Conservation (phyloP, 2,113 vertebrate species). For the Daphoenositta chrysoptera region DNA sequence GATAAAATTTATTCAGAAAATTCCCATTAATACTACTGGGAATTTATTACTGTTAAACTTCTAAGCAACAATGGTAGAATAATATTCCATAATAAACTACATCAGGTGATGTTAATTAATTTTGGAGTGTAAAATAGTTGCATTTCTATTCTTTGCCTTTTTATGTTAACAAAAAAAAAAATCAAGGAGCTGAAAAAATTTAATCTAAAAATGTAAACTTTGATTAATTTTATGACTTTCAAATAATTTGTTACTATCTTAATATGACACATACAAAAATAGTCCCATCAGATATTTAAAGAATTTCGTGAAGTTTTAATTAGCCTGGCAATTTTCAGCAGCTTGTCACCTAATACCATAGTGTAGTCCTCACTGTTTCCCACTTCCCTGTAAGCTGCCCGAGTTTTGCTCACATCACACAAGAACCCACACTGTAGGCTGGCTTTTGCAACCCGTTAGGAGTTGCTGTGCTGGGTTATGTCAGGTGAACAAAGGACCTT, state of each 20-base stretch:
- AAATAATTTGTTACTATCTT: neutral
- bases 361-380: neutral
- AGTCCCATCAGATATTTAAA: neutral
- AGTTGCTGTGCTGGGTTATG: neutral
- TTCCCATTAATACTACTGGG: neutral
- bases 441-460: neutral
- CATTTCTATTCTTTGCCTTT: neutral
- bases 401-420: neutral
- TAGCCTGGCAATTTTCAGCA: neutral
- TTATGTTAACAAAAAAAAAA: neutral
- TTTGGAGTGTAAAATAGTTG: neutral
- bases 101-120: neutral
- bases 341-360: neutral
- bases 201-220: neutral
- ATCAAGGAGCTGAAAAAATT: neutral
- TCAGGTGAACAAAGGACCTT: neutral
- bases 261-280: neutral
- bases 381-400: neutral
- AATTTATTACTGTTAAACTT: neutral
- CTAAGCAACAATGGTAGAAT: neutral
- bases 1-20: neutral
- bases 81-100: neutral
- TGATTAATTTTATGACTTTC: neutral
- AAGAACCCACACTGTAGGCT: neutral
- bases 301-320: neutral